A percentile compares a stretch with the other conserved stretches of the same genome.
Evolutionary conservation across 2,113 vertebrate genomes (phyloP).

Genomic region (Sciurus niger): DNA sequence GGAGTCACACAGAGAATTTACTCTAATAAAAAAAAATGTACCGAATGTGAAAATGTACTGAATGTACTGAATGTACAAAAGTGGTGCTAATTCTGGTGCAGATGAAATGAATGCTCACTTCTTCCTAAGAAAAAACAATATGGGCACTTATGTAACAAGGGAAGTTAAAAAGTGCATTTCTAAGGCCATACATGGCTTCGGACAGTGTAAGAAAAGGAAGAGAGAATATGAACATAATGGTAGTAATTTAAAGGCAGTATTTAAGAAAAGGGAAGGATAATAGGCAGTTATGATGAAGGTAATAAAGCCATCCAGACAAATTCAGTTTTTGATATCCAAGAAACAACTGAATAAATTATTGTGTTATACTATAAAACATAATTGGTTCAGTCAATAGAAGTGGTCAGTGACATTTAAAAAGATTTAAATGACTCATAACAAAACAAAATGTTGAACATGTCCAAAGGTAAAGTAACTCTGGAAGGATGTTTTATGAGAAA

Average conservation of each 20-base stretch:
- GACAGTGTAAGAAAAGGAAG: background rate
- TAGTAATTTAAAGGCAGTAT: background rate
- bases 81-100: background rate
- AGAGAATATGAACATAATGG: background rate
- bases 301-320: background rate
- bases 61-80: background rate
- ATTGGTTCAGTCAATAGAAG: background rate
- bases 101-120: background rate
- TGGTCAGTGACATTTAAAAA: background rate
- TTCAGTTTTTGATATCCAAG: background rate
- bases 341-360: background rate
- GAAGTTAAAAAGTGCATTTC: background rate
- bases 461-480: background rate
- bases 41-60: background rate
- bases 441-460: background rate
- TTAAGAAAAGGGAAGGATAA: background rate
- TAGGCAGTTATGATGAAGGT: background rate
- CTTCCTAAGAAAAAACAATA: background rate
- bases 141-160: background rate
- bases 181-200: background rate
- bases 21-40: background rate
- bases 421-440: background rate
- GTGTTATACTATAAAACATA: background rate
- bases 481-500: background rate
- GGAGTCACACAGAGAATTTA: background rate